phyloP scores from a whole-genome alignment of 2,113 vertebrate species.

The Chaetodon trifascialis region DNA sequence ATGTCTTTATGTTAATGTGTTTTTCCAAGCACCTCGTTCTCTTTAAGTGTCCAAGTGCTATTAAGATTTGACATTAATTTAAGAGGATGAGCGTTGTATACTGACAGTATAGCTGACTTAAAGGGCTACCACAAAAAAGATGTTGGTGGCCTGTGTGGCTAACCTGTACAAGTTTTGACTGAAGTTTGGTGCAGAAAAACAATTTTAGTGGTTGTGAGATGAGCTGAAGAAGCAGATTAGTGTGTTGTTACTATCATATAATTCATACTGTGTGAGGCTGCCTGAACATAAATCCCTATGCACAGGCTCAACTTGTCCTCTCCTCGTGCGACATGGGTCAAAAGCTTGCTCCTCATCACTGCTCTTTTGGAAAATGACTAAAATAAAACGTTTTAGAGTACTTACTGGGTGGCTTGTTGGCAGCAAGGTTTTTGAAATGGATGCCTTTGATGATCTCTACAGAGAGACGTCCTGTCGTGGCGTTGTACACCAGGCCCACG shows the following conservation, averaged over 20 bases:
- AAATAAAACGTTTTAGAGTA: slow-evolving; percentile 71
- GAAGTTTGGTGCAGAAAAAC: not conserved
- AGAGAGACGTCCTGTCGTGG: slow-evolving; percentile 96
- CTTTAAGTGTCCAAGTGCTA: not conserved
- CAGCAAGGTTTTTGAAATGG: slow-evolving; percentile 98
- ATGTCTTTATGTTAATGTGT: not conserved
- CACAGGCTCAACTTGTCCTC: slow-evolving; percentile 23
- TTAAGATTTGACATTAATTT: not conserved
- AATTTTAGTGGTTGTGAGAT: not conserved
- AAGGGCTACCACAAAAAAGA: not conserved
- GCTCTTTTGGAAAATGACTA: not conserved
- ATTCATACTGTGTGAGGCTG: not conserved
- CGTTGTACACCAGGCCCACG: slow-evolving; percentile 95
- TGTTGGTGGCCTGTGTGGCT: not conserved
- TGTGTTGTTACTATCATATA: not conserved
- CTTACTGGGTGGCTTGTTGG: slow-evolving; percentile 99
- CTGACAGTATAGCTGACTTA: not conserved
- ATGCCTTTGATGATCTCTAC: slow-evolving; percentile 99
- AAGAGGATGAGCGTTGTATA: not conserved
- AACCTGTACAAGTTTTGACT: too few species aligned
- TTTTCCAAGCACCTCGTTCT: too few species aligned
- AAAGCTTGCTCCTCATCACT: not conserved
- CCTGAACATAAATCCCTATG: slow-evolving; percentile 8
- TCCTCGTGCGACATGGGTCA: not conserved
- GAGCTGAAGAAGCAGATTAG: not conserved